These are phyloP conservation scores for Gila robusta DNA, from an alignment of 2,797 vertebrate genomes.

Conservation along the genomic window DNA sequence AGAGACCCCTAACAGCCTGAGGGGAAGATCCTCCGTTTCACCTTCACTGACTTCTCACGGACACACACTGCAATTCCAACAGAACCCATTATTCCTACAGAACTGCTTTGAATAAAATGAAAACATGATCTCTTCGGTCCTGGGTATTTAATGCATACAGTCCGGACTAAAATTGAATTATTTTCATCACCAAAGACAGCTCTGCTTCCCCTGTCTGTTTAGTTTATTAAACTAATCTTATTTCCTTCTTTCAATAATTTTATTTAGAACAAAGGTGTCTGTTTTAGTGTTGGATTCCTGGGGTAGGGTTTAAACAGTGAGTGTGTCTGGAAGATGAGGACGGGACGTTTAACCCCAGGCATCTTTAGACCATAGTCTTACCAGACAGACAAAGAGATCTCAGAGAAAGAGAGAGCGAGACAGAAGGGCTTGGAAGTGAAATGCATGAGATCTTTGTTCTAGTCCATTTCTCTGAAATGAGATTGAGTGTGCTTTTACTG, in stretches of 20 bases:
- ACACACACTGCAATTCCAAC: neutral
- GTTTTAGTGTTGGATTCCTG: conserved; percentile 9
- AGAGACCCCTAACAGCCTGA: conserved; percentile 11
- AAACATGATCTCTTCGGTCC: neutral
- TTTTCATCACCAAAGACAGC: neutral
- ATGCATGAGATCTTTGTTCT: conserved; percentile 4
- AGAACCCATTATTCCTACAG: neutral
- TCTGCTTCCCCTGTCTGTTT: neutral
- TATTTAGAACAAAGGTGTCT: neutral
- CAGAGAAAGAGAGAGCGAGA: conserved; percentile 19
- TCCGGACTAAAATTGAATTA: neutral
- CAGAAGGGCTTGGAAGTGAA: conserved; percentile 2
- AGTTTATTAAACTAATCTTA: neutral
- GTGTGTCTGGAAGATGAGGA: conserved; percentile 3
- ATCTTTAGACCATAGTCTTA: conserved; percentile 16
- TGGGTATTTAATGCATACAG: neutral
- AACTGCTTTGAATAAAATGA: neutral
- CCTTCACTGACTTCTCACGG: neutral
- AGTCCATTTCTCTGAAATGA: neutral
- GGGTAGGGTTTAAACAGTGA: conserved; percentile 1
- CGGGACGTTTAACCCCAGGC: conserved; percentile 14
- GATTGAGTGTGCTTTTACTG: neutral
- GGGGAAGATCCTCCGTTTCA: conserved; percentile 34
- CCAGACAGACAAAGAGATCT: conserved; percentile 34
- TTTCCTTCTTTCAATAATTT: neutral